phyloP scores from a whole-genome alignment of 2,888 invertebrate species.

The Cetonia aurata region DNA sequence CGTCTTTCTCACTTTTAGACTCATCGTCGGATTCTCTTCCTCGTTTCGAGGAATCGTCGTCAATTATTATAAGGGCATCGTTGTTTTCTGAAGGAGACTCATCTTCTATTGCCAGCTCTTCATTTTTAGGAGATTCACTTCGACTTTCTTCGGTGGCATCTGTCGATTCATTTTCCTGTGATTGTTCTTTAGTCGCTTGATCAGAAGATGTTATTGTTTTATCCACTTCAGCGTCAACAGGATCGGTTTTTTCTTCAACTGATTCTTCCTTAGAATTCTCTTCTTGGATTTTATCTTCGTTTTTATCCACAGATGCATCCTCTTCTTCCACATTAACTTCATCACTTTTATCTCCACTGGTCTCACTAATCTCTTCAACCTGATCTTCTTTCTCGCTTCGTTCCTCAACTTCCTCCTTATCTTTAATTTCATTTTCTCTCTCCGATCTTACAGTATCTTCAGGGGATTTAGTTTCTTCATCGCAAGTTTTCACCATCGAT shows the following conservation, averaged over 20 bases:
- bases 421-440: too few species aligned
- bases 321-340: background rate
- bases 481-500: constrained; percentile 5
- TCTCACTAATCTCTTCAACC: too few species aligned
- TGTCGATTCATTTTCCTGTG: constrained; percentile 10
- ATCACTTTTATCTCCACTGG: too few species aligned
- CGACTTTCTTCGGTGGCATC: background rate
- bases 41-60: constrained; percentile 1
- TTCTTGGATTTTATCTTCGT: background rate
- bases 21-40: background rate
- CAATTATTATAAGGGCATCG: background rate
- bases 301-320: background rate
- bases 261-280: background rate
- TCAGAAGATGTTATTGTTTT: too few species aligned
- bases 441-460: background rate
- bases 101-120: background rate
- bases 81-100: background rate
- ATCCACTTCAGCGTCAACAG: background rate
- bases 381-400: background rate
- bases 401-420: background rate
- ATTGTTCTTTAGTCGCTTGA: background rate
- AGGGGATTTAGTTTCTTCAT: background rate
- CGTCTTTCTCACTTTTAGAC: background rate
- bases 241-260: background rate
- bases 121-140: constrained; percentile 12